Evolutionary conservation across 1,140 invertebrate species (phyloP).

Genomic region (Chironomus striatipennis): DNA sequence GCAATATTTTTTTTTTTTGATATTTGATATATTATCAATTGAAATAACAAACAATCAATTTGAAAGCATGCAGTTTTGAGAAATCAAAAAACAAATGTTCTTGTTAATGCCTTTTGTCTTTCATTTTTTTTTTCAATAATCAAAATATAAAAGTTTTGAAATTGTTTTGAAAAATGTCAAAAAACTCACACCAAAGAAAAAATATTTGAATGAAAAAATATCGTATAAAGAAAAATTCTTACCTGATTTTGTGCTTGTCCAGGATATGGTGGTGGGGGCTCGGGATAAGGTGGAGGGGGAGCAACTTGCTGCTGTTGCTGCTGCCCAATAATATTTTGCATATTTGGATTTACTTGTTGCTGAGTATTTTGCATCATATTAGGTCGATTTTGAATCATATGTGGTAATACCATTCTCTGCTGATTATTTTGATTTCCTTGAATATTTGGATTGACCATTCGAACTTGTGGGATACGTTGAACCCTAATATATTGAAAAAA

Average conservation of each 20-base stretch:
- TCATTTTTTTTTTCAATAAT: neutral
- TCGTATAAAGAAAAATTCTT: neutral
- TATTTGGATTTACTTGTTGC: neutral
- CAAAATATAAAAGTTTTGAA: neutral
- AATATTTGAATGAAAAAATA: neutral
- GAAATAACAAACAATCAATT: constrained; percentile 22
- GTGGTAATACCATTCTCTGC: constrained; percentile 16
- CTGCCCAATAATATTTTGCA: neutral
- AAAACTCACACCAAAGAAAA: constrained; percentile 5
- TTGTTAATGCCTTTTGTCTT: constrained; percentile 11
- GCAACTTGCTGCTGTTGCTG: constrained; percentile 31
- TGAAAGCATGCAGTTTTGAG: constrained; percentile 7
- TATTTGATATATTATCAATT: neutral
- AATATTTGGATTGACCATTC: constrained; percentile 21
- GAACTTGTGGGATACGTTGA: constrained; percentile 21
- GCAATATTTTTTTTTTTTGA: neutral
- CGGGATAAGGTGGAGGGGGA: constrained; percentile 48
- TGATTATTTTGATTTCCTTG: neutral
- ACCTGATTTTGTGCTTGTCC: constrained; percentile 36
- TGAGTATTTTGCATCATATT: constrained; percentile 22
- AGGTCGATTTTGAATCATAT: constrained; percentile 19
- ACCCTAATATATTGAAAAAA: neutral
- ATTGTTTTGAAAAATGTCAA: neutral
- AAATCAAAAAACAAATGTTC: constrained; percentile 20
- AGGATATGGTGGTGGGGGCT: constrained; percentile 51